phyloP scores from a whole-genome alignment of 2,113 vertebrate species.

The Alectura lathami region DNA sequence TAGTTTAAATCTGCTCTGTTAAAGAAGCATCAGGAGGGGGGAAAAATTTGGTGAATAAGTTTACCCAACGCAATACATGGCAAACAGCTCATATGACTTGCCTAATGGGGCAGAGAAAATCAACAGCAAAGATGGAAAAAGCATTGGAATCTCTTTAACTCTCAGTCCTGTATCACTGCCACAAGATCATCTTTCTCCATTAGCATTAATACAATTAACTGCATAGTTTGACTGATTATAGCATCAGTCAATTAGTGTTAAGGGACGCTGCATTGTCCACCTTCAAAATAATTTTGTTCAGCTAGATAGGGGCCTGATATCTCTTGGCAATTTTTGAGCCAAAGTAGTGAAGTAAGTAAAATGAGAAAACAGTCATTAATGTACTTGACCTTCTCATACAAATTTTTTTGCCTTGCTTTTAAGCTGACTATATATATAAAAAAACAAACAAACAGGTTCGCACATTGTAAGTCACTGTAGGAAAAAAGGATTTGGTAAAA shows the following conservation, averaged over 20 bases:
- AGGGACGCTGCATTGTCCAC: not conserved
- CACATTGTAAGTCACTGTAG: not conserved
- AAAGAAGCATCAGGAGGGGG: not conserved
- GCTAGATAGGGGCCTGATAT: not conserved
- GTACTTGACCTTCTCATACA: not conserved
- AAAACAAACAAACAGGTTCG: not conserved
- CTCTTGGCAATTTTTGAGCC: not conserved
- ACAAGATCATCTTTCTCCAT: not conserved
- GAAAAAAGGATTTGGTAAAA: not conserved
- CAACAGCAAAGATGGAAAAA: not conserved
- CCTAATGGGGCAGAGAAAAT: not conserved
- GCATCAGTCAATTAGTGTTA: slow-evolving; percentile 5
- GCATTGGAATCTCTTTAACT: not conserved
- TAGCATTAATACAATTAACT: not conserved
- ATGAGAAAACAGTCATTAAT: not conserved
- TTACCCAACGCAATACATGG: not conserved
- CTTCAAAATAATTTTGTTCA: slow-evolving; percentile 5
- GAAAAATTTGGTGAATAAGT: not conserved
- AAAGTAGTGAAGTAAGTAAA: not conserved
- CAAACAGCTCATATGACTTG: not conserved
- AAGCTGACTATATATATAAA: not conserved
- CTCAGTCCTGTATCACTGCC: not conserved
- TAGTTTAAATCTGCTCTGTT: not conserved
- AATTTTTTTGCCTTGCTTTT: not conserved
- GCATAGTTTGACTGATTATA: slow-evolving; percentile 26